A percentile compares a stretch with the other conserved stretches of the same genome.
Evolutionary conservation across 2,113 vertebrate genomes (phyloP).

Genomic region (Chloroceryle aenea): DNA sequence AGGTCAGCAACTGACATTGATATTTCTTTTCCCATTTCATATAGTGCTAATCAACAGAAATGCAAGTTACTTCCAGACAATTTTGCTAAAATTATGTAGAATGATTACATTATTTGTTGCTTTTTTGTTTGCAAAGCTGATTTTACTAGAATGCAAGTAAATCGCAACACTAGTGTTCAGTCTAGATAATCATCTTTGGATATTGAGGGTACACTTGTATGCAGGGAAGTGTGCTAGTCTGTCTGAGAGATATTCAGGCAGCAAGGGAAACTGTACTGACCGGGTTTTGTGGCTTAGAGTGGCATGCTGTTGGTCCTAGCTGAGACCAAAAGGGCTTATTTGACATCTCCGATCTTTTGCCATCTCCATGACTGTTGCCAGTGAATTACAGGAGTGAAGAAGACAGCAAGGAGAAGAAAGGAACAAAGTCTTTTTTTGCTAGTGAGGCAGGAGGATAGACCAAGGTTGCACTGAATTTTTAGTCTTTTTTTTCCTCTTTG

Average conservation of each 20-base stretch:
- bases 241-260: neutral
- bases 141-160: neutral
- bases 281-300: neutral
- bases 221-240: neutral
- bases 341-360: neutral
- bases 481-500: neutral
- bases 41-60: neutral
- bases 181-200: neutral
- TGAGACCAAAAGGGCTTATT: neutral
- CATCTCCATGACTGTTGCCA: neutral
- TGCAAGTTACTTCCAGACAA: neutral
- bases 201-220: neutral
- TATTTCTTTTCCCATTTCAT: neutral
- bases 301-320: neutral
- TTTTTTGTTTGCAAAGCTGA: neutral
- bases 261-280: neutral
- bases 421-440: neutral
- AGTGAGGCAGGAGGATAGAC: neutral
- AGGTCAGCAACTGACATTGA: neutral
- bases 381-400: neutral
- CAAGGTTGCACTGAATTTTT: neutral
- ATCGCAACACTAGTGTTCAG: neutral
- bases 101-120: neutral
- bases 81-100: neutral
- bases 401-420: neutral